Base-by-base conservation (phyloP, 2,888 invertebrate species). In the Deilephila elpenor region DNA sequence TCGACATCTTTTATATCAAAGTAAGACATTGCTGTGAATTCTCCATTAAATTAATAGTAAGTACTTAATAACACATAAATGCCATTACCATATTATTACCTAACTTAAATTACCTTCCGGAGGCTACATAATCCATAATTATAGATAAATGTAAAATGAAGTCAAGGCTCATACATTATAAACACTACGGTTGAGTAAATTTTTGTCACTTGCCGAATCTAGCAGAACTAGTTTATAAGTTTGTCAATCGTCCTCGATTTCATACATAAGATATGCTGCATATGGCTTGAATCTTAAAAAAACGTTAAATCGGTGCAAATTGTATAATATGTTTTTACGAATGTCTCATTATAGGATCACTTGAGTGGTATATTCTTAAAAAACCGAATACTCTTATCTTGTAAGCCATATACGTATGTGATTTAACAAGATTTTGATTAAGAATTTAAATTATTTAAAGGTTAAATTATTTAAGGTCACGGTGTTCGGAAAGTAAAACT, bases 141-240 rank as follows among this genome's bases (percentile, higher is more conserved):
- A 67, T 5, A 59, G 20, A 53, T 32, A 20, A 44, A 20, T 20
- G 34, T 64, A 25, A 59, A 67, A 59, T 56, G 25, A 73, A 59
- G 56, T 67, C 72, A 73, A 67, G 72, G 72, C 14, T n/a, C 17
- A 51, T 25, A 71, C 53, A 44, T 53, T 17, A 44, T 20, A 44
- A 29, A 34, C 20, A 17, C 25, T 67, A 62, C 32, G 32, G 32
- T 29, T 77, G 75, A 76, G 75, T 75, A 70, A 74, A 76, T 73
- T 53, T 71, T 74, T 76, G 60, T 77, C 76, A 76, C 74, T 77
- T 61, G 74, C 72, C 32, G 71, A 71, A 78, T 80, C 80, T 34
- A 75, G 74, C 75, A 7, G 64, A 77, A 80, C 79, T 59, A 74
- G 78, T 81, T 78, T 7, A 14, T 37, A 70, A 74, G 34, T 71